Base-by-base conservation (phyloP, 2,888 invertebrate genomes). In the Herminia tarsipennalis region DNA sequence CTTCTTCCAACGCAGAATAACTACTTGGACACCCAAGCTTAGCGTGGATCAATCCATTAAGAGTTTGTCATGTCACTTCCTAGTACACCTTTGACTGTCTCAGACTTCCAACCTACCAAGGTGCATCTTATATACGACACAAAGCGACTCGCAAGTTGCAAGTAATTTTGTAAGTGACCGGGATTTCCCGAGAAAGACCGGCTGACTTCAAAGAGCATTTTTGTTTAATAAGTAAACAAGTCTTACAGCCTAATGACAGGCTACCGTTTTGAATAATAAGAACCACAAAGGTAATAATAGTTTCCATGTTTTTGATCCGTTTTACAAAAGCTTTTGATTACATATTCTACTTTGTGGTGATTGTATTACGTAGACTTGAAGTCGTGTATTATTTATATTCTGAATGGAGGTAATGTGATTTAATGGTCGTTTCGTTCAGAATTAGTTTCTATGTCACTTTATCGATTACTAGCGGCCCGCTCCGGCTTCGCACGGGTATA, bases 41-140 rank as follows among this genome's bases (percentile, higher is more conserved):
- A 25, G 17, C 21, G n/a, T 28, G 32, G 39, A 32, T 25, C 24
- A 40, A 32, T 39, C 30, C 39, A 39, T 39, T 37, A 37, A 25
- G 12, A 18, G 17, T 39, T 39, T 32, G 30, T 32, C 17, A 32
- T 20, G 22, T 9, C 10, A 39, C 22, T 30, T 22, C 12, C 12
- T 18, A 12, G 17, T 30, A n/a, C 32, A 12, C 30, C 12, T 30
- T 30, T 18, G 2, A 10, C 9, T 12, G 4, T 18, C 17, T 30
- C 18, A 12, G 12, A 12, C 25, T 20, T 24, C 12, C 27, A 27
- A n/a, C 5, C 25, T 20, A 32, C 12, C 27, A 27, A n/a, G 17
- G 14, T 28, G 28, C 20, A 21, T 30, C 13, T 22, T 16, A 12
- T n/a, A 39, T n/a, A 12, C 9, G 27, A 4, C 12, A 32, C 39